These are phyloP conservation scores for Caradrina kadenii DNA, from an alignment of 2,888 invertebrate genomes.

Conservation along the genomic window DNA sequence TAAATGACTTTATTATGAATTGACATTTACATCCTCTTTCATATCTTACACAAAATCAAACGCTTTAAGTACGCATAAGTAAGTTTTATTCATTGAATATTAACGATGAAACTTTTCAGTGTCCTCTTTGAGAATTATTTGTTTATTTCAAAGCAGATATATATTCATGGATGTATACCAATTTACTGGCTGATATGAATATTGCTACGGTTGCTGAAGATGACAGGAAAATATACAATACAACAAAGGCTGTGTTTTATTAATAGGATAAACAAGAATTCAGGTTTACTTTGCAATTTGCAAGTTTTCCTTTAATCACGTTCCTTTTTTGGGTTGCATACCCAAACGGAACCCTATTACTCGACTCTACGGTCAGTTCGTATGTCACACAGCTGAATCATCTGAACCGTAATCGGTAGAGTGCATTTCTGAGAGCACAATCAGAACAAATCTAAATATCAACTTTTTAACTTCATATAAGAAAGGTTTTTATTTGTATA, in stretches of 20 bases:
- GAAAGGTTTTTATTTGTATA: too few species aligned
- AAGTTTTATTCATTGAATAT: conserved; percentile 29
- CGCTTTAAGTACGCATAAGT: background rate
- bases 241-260: background rate
- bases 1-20: background rate
- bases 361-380: too few species aligned
- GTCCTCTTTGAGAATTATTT: conserved; percentile 38
- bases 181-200: conserved; percentile 27
- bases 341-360: too few species aligned
- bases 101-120: conserved; percentile 28
- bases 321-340: background rate
- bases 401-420: too few species aligned
- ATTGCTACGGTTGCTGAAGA: conserved; percentile 8
- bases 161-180: conserved; percentile 38
- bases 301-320: background rate
- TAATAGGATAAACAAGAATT: background rate
- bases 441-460: too few species aligned
- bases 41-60: conserved; percentile 16
- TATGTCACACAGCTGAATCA: too few species aligned
- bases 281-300: background rate
- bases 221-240: conserved; percentile 24
- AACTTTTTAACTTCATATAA: too few species aligned
- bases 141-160: conserved; percentile 38
- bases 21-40: background rate
- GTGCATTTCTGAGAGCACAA: too few species aligned